A percentile compares a stretch with the other conserved stretches of the same genome.
phyloP scores from a whole-genome alignment of 1,140 invertebrate species.

The Planococcus citri region DNA sequence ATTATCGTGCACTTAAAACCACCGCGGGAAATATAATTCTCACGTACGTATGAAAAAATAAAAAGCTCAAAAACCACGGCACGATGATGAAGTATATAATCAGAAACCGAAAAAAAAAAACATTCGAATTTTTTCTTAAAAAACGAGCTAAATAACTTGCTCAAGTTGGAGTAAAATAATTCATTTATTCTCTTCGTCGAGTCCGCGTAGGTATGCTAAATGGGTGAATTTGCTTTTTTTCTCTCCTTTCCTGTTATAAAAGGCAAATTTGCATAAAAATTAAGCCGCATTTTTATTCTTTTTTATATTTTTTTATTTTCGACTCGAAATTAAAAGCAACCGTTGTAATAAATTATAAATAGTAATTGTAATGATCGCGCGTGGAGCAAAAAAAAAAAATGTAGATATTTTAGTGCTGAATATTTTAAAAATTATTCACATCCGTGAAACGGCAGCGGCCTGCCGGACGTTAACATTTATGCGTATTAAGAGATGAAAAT shows the following conservation, averaged over 20 bases:
- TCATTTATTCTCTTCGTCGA: slow-evolving; percentile 1
- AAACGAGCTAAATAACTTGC: not conserved
- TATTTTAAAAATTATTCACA: not conserved
- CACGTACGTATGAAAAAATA: no score
- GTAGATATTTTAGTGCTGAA: not conserved
- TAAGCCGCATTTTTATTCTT: not conserved
- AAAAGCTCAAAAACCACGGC: no score
- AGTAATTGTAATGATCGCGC: not conserved
- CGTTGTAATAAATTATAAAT: not conserved
- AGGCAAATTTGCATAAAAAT: not conserved
- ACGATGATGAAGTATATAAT: no score
- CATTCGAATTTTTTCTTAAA: not conserved
- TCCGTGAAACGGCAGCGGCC: no score
- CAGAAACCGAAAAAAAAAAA: no score
- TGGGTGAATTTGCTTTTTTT: no score
- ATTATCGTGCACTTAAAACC: no score
- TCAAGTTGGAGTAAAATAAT: not conserved
- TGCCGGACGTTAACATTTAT: no score
- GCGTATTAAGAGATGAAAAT: no score
- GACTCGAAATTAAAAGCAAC: not conserved
- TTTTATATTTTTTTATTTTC: no score
- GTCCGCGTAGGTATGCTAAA: not conserved
- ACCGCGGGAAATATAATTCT: no score
- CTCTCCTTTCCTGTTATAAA: not conserved
- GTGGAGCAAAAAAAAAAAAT: not conserved